Evolutionary conservation across 37 sponge, comb jelly and placozoan species (phyloP), one percentile per base, ranked within the genome.

Genomic region (Ianthella basta): DNA sequence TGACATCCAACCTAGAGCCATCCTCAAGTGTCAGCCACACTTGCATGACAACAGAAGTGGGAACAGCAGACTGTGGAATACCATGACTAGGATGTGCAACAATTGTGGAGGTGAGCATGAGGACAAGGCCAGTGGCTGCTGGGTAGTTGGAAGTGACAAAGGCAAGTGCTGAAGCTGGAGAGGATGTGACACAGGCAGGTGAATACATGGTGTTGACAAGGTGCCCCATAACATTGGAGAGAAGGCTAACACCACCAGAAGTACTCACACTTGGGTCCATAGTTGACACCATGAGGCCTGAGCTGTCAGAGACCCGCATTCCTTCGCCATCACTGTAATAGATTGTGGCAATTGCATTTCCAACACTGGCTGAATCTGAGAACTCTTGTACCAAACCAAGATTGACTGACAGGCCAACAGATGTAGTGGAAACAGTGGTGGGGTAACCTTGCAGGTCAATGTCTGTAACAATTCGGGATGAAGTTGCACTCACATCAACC

Each of bases 261-360:
- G 30, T 10, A 1, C 55, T 39, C 4, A 50, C 84, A 13, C 14
- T 29, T 20, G 67, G 27, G 35, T 82, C 55, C 25, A 64, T 14
- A 74, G 85, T 70, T 59, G 68, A 4, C 23, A 83, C 38, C 0
- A 10, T 0, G 30, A 72, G 23, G 21, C 0, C 18, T 20, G 18
- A 20, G 39, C 79, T 67, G 10, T 19, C 23, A 12, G 82, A 55
- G 16, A 90, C 59, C 18, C 54, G 44, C 55, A 57, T 53, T 10
- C 84, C 15, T 25, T 74, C 74, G 15, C 90, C 93, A 87, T 93
- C 93, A 41, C 84, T 81, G 82, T 84, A 87, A 60, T 89, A 87
- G 15, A 84, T 82, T 27, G 33, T 35, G 15, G 82, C 87, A 84
- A 90, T 25, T 15, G 67, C 82, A 23, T 61, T 13, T 23, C 90